Percentiles rank a stretch among this genome's conserved stretches.
Conservation (phyloP, 1,140 invertebrate genomes). For the Zaprionus camerounensis region DNA sequence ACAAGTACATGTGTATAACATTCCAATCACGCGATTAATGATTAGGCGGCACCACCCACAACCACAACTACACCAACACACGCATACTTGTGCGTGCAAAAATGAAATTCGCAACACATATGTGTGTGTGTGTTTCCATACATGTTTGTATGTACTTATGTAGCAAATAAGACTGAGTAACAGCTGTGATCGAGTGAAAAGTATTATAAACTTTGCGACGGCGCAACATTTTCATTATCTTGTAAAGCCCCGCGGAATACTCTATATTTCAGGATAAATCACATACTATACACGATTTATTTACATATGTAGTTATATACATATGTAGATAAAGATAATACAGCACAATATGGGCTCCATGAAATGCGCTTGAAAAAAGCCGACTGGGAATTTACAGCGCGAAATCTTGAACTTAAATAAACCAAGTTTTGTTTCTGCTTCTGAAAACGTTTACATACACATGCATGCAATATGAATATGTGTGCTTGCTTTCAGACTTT, state of each 20-base stretch:
- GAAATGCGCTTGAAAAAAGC: not conserved
- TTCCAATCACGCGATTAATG: slow-evolving; percentile 39
- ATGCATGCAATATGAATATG: not conserved
- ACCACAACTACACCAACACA: not conserved
- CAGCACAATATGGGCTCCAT: not conserved
- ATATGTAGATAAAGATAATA: not conserved
- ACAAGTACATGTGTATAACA: not conserved
- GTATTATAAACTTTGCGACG: slow-evolving; percentile 13
- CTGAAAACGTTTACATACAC: not conserved
- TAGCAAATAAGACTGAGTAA: not conserved
- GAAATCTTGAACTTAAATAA: not conserved
- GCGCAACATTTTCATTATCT: slow-evolving; percentile 23
- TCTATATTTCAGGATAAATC: not conserved
- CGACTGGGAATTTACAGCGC: not conserved
- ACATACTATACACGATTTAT: no score
- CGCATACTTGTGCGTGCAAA: slow-evolving; percentile 25
- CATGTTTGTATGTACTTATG: not conserved
- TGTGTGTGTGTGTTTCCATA: not conserved
- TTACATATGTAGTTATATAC: no score
- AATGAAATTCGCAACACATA: slow-evolving; percentile 33
- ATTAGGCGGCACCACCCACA: slow-evolving; percentile 40
- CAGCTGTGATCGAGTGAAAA: slow-evolving; percentile 6
- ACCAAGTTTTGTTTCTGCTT: slow-evolving; percentile 1
- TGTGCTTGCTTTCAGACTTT: not conserved
- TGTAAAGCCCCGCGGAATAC: not conserved